These are phyloP conservation scores for Eurytoma californica DNA, from an alignment of 2,888 invertebrate species.

Conservation along the genomic window DNA sequence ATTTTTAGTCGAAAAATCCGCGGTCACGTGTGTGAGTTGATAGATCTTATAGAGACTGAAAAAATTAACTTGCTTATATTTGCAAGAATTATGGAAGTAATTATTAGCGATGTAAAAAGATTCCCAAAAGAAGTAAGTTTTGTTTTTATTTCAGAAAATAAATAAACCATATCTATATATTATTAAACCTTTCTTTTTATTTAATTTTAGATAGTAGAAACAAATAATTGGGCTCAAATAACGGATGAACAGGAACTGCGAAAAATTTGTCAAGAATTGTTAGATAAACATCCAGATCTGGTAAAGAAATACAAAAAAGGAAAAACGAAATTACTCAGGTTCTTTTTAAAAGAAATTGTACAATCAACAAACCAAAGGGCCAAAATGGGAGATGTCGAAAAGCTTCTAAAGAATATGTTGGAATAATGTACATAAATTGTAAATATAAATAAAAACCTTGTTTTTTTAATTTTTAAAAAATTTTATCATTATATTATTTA, in stretches of 20 bases:
- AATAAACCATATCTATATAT: background rate
- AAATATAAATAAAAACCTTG: slow-evolving; percentile 38
- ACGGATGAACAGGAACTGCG: slow-evolving; percentile 79
- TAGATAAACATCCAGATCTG: slow-evolving; percentile 81
- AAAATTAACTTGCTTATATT: slow-evolving; percentile 81
- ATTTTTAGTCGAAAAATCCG: slow-evolving; percentile 75
- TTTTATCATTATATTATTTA: slow-evolving; percentile 12
- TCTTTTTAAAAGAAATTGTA: slow-evolving; percentile 80
- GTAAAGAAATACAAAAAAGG: slow-evolving; percentile 82
- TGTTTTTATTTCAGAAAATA: background rate
- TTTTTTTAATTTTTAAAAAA: slow-evolving; percentile 35
- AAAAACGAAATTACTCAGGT: slow-evolving; percentile 82
- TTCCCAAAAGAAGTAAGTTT: slow-evolving; percentile 74
- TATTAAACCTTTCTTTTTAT: slow-evolving; percentile 21
- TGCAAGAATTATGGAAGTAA: slow-evolving; percentile 76
- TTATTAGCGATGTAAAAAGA: slow-evolving; percentile 73
- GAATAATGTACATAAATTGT: slow-evolving; percentile 58
- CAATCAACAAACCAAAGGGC: slow-evolving; percentile 80
- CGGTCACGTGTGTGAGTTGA: slow-evolving; percentile 79
- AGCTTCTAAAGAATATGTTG: slow-evolving; percentile 80
- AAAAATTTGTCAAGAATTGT: slow-evolving; percentile 79
- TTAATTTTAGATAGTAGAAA: slow-evolving; percentile 77
- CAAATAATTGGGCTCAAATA: slow-evolving; percentile 82
- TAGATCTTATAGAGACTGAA: slow-evolving; percentile 79
- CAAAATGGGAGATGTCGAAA: slow-evolving; percentile 81